Base-by-base conservation (phyloP, 2,888 invertebrate species). In the Orthonevra nobilis region DNA sequence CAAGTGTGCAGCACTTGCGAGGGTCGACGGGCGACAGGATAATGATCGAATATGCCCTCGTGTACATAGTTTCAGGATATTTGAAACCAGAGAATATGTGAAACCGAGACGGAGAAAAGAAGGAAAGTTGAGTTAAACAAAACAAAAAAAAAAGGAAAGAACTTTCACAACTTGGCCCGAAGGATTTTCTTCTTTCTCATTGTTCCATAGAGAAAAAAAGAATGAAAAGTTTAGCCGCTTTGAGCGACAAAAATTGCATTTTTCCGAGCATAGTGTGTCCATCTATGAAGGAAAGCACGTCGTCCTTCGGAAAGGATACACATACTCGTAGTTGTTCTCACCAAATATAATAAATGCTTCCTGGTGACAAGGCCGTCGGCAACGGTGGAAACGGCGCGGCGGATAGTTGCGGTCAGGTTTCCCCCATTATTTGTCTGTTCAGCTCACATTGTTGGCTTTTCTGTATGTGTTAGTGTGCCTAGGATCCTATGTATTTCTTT, bases 361-460 rank as follows among this genome's bases (percentile, higher is more conserved):
- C 40, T 28, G 72, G 42, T 50, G 40, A 58, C 64, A 63, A n/a
- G 32, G 48, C 32, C 26, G 26, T 36, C 12, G 44, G 44, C 12
- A 14, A n/a, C 9, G 9, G 32, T n/a, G 7, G 23, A 32, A 12
- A 46, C n/a, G 40, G 48, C 23, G n/a, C 17, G 20, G 36, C 28
- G 20, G 36, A 26, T 56, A 46, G 32, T 72, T 44, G 75, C 42
- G 75, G 75, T 75, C 75, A 75, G 69, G 75, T 75, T 69, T 42
- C 63, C 70, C n/a, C 63, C 30, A 56, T 75, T 75, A 75, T 75
- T 75, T 75, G 75, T 75, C 75, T 50, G 69, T 75, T 70, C 70
- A 63, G 75, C 70, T 63, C 75, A 75, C 61, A 63, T 75, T 75
- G 70, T 69, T 69, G 56, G 34, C 19, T 48, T 36, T 73, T 58